A percentile compares a stretch with the other conserved stretches of the same genome.
These are phyloP conservation scores for Pandemis corylana DNA, from an alignment of 2,888 invertebrate genomes.

Conservation along the genomic window DNA sequence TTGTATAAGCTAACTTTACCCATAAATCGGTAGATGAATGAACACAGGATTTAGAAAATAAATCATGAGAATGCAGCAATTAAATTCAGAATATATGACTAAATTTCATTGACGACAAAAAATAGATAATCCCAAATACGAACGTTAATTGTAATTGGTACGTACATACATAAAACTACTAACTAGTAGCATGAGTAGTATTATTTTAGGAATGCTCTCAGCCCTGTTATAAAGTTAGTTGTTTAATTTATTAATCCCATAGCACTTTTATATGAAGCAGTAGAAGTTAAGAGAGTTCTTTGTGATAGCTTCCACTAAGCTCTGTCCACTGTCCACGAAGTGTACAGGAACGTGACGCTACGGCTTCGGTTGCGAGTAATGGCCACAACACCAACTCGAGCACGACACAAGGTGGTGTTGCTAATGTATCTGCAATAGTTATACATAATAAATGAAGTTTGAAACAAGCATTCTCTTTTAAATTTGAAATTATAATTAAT, in stretches of 20 bases:
- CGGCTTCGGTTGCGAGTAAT: neutral
- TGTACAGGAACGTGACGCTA: neutral
- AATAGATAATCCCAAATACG: neutral
- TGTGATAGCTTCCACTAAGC: neutral
- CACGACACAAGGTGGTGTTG: neutral
- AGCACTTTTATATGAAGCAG: neutral
- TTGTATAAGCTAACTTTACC: too few species aligned
- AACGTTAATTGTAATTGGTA: slow-evolving; percentile 1
- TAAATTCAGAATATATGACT: too few species aligned
- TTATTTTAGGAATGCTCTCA: neutral
- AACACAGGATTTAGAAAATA: too few species aligned
- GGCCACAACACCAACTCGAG: slow-evolving; percentile 1
- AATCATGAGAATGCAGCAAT: too few species aligned
- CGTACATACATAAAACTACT: neutral
- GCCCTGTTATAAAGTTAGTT: neutral
- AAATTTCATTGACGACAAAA: neutral
- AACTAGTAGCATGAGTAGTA: neutral
- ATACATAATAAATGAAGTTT: slow-evolving; percentile 28
- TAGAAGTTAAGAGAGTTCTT: slow-evolving; percentile 1
- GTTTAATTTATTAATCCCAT: neutral
- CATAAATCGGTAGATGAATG: too few species aligned
- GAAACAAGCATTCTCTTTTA: neutral
- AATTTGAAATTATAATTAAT: slow-evolving; percentile 17
- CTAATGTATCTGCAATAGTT: slow-evolving; percentile 42
- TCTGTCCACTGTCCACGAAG: neutral